Evolutionary conservation across 2,797 vertebrate species (phyloP), one percentile per base, ranked within the genome.

Genomic region (Lepilemur ruficaudatus): DNA sequence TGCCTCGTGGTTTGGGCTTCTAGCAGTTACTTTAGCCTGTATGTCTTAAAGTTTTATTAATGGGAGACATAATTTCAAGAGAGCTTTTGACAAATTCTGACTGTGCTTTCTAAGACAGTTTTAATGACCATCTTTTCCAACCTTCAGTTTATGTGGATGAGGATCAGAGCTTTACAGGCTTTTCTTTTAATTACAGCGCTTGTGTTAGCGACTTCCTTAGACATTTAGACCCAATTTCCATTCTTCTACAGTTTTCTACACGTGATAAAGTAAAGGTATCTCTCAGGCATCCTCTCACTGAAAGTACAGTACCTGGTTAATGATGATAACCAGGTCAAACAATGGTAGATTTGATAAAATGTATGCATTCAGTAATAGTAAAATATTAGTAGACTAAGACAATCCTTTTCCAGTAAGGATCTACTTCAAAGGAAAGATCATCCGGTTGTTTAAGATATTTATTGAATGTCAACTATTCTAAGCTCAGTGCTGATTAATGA

Each of bases 1-100:
- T 55, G 59, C 48, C 41, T 87, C 15, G 28, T 43, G 70, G 13
- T 89, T 93, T 65, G 84, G 52, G 35, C 9, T 69, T 95, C 2
- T 14, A 5, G 41, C 43, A 55, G 3, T 55, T 48, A 79, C 43
- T 94, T 94, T 88, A 79, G 20, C 30, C 23, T 91, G 98, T 98
- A 98, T 98, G 98, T 96, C 96, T 98, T 94, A 96, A 48, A 91
- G 97, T 98, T 98, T 99, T 99, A 99, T 99, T 99, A 98, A 99
- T 96, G 98, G 98, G 97, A 97, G 63, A 93, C 92, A 97, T 41
- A 97, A 98, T 98, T 94, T 78, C 97, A 97, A 98, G 98, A 98
- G 98, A 98, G 1, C 46, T 99, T 99, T 95, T 85, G 98, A 98
- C 97, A 99, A 98, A 97, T 95, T 80, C 61, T 81, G 32, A 84